Evolutionary conservation across 1,140 invertebrate genomes (phyloP), one percentile per base, ranked within the genome.

Genomic region (Bombus terrestris): DNA sequence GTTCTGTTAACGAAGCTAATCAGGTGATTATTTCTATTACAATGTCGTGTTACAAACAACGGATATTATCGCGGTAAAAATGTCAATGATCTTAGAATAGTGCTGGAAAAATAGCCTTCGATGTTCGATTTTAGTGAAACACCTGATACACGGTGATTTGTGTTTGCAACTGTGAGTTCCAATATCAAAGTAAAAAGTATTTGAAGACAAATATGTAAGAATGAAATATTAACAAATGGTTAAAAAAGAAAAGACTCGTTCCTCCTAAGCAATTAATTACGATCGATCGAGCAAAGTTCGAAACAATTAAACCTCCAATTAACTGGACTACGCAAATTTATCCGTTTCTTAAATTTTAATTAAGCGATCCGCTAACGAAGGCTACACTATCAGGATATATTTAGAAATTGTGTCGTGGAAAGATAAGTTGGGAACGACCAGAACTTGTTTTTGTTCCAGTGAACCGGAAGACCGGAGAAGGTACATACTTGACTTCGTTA

Each of bases 361-460:
- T 25, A 37, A 37, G 18, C 9, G 18, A 35, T 37, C 66, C 32
- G 66, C 18, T 25, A 22, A 25, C n/a, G n/a, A 32, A 66, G 28
- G 15, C 15, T 66, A 66, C 13, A 15, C 15, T 15, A 18, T 15
- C 62, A 8, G n/a, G 13, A 2, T 68, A 25, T 68, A 68, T 12
- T 68, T 68, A 37, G 35, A 37, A 68, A 68, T 68, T 68, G 32
- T 25, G 35, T 25, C 35, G 32, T 22, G 35, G 22, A 68, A 68
- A 68, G 22, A 68, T 68, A 68, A 68, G 66, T 68, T 68, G 18
- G 35, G 3, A 68, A 68, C 66, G 18, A 35, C 35, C 35, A 15
- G 66, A 68, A 68, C 32, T 37, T 68, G 68, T 71, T 71, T 69
- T 71, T 71, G 68, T 71, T 71, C 37, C 66, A 68, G 25, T 71